A percentile compares a stretch with the other conserved stretches of the same genome.
These are phyloP conservation scores for Drosophila paulistorum DNA, from an alignment of 1,140 invertebrate genomes.

Conservation along the genomic window DNA sequence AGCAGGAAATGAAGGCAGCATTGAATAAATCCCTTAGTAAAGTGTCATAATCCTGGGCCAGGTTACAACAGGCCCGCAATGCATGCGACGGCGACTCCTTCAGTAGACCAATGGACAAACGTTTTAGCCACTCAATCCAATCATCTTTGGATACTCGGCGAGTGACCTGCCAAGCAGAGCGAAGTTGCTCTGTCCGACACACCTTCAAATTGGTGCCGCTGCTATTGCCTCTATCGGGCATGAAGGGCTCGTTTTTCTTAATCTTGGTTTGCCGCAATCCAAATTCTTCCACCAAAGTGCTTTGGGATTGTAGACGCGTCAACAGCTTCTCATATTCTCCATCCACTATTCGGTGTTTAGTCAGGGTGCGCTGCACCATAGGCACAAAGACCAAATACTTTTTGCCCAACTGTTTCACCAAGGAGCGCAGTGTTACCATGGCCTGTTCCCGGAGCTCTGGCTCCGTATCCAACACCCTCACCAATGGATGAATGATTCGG, in stretches of 20 bases:
- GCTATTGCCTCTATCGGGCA: slow-evolving; percentile 84
- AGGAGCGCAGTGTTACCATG: slow-evolving; percentile 95
- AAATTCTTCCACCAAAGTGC: slow-evolving; percentile 86
- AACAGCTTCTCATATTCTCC: slow-evolving; percentile 91
- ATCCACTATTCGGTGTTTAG: slow-evolving; percentile 92
- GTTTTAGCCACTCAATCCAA: slow-evolving; percentile 98
- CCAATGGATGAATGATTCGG: slow-evolving; percentile 95
- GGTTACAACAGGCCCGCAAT: slow-evolving; percentile 93
- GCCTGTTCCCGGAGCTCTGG: slow-evolving; percentile 90
- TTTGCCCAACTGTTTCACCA: slow-evolving; percentile 94
- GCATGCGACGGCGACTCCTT: slow-evolving; percentile 98
- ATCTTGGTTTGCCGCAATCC: slow-evolving; percentile 85
- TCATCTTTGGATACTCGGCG: slow-evolving; percentile 97
- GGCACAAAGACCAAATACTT: slow-evolving; percentile 97
- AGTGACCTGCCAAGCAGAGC: slow-evolving; percentile 95
- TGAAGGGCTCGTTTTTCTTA: slow-evolving; percentile 85
- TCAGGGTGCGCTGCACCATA: slow-evolving; percentile 92
- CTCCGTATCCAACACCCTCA: slow-evolving; percentile 92
- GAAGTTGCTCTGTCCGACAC: slow-evolving; percentile 89
- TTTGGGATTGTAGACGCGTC: slow-evolving; percentile 88
- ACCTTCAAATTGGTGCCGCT: slow-evolving; percentile 92
- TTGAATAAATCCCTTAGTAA: slow-evolving; percentile 98
- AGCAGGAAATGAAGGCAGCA: slow-evolving; percentile 99
- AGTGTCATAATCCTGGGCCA: slow-evolving; percentile 97
- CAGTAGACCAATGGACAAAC: slow-evolving; percentile 95